A percentile compares a stretch with the other conserved stretches of the same genome.
These are phyloP conservation scores for Eucera pruinosa DNA, from an alignment of 2,888 invertebrate species.

Conservation along the genomic window DNA sequence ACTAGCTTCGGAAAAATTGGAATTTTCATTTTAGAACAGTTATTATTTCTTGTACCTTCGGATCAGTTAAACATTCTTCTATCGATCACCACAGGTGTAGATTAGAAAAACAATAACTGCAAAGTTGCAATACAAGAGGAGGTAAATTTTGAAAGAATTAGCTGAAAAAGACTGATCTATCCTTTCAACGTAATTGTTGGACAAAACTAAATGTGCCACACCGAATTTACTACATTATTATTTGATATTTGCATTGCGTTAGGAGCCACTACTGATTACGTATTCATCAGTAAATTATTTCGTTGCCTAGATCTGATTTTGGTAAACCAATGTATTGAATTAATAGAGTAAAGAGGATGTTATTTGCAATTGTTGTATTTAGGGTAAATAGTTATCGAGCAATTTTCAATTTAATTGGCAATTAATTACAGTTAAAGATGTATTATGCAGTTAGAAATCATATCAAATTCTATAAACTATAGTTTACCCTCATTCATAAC, in stretches of 20 bases:
- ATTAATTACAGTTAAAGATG: background rate
- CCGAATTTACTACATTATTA: slow-evolving; percentile 72
- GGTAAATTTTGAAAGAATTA: slow-evolving; percentile 62
- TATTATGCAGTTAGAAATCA: too few species aligned
- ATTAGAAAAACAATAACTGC: background rate
- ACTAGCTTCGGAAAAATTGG: too few species aligned
- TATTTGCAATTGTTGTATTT: slow-evolving; percentile 15
- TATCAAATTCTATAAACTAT: too few species aligned
- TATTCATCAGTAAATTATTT: slow-evolving; percentile 47
- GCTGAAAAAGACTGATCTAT: slow-evolving; percentile 70
- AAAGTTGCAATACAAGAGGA: slow-evolving; percentile 40
- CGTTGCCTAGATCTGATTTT: slow-evolving; percentile 20
- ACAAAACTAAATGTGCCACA: slow-evolving; percentile 83
- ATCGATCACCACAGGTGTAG: too few species aligned
- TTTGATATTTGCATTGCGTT: slow-evolving; percentile 61
- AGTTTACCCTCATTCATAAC: too few species aligned
- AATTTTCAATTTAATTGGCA: background rate
- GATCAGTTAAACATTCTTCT: too few species aligned
- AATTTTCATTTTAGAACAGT: too few species aligned
- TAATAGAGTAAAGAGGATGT: slow-evolving; percentile 1
- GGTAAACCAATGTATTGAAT: slow-evolving; percentile 10
- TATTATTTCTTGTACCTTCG: too few species aligned
- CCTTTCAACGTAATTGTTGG: slow-evolving; percentile 81
- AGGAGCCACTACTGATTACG: slow-evolving; percentile 45
- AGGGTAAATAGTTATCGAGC: background rate